These are phyloP conservation scores for Megastigmus dorsalis DNA, from an alignment of 2,888 invertebrate species.

Conservation along the genomic window DNA sequence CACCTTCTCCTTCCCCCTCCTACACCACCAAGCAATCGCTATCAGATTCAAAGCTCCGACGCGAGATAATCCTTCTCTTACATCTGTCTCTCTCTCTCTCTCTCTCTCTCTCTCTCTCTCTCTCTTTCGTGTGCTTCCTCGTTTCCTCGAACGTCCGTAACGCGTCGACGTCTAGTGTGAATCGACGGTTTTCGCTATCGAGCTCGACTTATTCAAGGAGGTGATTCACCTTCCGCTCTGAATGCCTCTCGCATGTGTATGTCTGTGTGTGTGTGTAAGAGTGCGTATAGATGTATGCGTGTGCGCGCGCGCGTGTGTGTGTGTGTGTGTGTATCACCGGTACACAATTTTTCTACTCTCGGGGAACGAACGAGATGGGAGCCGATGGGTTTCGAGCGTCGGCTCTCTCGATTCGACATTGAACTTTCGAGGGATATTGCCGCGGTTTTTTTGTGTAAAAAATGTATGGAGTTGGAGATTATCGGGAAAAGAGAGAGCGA, in stretches of 20 bases:
- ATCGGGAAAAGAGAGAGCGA: not conserved
- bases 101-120: not conserved
- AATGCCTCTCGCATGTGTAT: too few species aligned
- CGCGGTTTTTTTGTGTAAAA: slow-evolving; percentile 22
- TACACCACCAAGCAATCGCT: slow-evolving; percentile 57
- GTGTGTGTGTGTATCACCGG: not conserved
- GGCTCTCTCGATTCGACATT: slow-evolving; percentile 20
- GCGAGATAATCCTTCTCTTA: slow-evolving; percentile 71
- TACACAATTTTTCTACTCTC: slow-evolving; percentile 30
- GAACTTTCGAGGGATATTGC: slow-evolving; percentile 32
- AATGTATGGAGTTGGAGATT: slow-evolving; percentile 2
- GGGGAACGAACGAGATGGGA: not conserved
- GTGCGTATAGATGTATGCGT: not conserved
- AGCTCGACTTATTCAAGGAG: slow-evolving; percentile 16
- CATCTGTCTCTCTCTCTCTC: slow-evolving; percentile 55
- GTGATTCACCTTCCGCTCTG: slow-evolving; percentile 21
- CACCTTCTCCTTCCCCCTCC: not conserved
- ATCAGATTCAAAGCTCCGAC: slow-evolving; percentile 66
- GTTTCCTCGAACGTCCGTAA: not conserved
- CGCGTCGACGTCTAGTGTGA: not conserved
- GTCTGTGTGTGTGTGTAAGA: not conserved
- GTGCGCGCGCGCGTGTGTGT: not conserved
- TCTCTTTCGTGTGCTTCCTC: not conserved
- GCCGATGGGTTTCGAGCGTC: not conserved
- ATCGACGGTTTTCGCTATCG: slow-evolving; percentile 20